A percentile compares a stretch with the other conserved stretches of the same genome.
These are phyloP conservation scores for Phalacrocorax pelagicus DNA, from an alignment of 2,113 vertebrate species.

Conservation along the genomic window DNA sequence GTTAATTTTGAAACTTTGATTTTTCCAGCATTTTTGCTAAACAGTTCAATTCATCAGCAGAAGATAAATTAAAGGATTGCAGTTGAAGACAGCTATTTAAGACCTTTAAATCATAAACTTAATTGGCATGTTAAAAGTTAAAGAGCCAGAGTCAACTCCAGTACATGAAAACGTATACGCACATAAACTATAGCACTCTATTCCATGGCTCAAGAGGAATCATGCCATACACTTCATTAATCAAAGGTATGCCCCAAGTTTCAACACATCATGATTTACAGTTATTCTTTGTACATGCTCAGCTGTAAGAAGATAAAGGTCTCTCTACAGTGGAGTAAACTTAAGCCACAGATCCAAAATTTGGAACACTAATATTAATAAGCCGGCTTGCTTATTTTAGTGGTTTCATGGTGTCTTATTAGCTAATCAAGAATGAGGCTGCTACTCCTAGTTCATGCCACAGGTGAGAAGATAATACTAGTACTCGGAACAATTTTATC, in stretches of 20 bases:
- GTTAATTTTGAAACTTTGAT: neutral
- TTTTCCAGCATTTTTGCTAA: constrained; percentile 24
- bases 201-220: constrained; percentile 7
- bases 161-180: constrained; percentile 38
- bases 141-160: constrained; percentile 45
- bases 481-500: neutral
- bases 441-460: neutral
- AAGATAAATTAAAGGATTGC: constrained; percentile 54
- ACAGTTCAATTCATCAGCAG: neutral
- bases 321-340: neutral
- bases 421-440: neutral
- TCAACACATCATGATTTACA: constrained; percentile 2
- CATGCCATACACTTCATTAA: constrained; percentile 11
- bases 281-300: neutral
- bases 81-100: constrained; percentile 55
- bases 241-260: neutral
- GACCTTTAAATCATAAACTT: constrained; percentile 29
- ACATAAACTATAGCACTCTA: constrained; percentile 13
- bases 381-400: neutral
- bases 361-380: neutral
- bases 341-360: neutral
- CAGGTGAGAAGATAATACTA: neutral
- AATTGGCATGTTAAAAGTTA: constrained; percentile 69
- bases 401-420: neutral
- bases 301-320: neutral